Percentiles rank a stretch among this genome's conserved stretches.
Evolutionary conservation across 1,140 invertebrate genomes (phyloP).

Genomic region (Papilio dardanus): DNA sequence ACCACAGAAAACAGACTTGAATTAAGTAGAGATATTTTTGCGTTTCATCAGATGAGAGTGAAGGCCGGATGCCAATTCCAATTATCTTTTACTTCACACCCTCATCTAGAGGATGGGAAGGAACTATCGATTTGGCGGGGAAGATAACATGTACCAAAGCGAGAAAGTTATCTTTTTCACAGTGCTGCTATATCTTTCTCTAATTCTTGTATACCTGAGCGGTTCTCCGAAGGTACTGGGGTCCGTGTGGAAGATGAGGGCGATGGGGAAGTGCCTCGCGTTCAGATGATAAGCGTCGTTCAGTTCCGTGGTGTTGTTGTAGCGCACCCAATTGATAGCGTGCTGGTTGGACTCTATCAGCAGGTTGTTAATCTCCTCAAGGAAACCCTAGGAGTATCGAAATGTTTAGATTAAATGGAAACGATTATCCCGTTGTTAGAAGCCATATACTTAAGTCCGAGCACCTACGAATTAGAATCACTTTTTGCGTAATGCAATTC

Average conservation of each 20-base stretch:
- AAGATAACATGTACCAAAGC: too few relatives aligned
- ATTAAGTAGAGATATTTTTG: too few relatives aligned
- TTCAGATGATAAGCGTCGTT: conserved; percentile 87
- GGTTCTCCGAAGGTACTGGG: conserved; percentile 79
- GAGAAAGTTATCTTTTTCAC: not conserved
- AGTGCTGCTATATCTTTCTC: not conserved
- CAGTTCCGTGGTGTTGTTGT: conserved; percentile 86
- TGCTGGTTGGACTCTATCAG: conserved; percentile 81
- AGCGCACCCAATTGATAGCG: conserved; percentile 85
- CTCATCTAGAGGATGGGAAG: too few relatives aligned
- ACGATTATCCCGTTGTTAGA: not conserved
- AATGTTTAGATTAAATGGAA: not conserved
- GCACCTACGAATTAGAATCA: not conserved
- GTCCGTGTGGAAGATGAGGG: conserved; percentile 85
- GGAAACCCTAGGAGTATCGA: conserved; percentile 82
- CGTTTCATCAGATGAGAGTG: too few relatives aligned
- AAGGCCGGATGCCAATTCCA: too few relatives aligned
- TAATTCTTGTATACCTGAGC: conserved; percentile 77
- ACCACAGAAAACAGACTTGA: too few relatives aligned
- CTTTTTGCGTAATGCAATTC: not conserved
- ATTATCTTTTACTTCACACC: too few relatives aligned
- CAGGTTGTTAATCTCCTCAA: conserved; percentile 84
- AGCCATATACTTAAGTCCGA: not conserved
- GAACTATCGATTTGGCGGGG: too few relatives aligned
- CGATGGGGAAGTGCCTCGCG: conserved; percentile 85